Base-by-base conservation (phyloP, 1,140 invertebrate genomes). In the Sitophilus oryzae region DNA sequence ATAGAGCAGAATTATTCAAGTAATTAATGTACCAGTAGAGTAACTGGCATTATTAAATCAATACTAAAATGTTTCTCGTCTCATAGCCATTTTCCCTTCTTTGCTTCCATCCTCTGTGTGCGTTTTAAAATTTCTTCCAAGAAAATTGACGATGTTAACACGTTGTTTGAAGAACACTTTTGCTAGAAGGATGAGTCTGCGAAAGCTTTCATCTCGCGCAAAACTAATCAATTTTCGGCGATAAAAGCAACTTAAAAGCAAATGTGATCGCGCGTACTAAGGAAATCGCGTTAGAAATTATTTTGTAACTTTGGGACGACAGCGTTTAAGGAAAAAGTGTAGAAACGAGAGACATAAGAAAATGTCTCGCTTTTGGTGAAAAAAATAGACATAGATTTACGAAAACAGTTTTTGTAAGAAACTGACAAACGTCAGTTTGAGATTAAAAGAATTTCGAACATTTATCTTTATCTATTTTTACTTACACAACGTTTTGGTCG, bases 221-320 rank as follows among this genome's bases (percentile, higher is more conserved):
- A 15, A 44, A 44, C 42, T 44, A 44, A 44, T 44, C 42, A 44
- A 44, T 44, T 44, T 44, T 22, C 42, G 20, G 21, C 42, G 42
- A 44, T 44, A 44, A 22, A 18, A 44, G 42, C 42, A 15, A 44
- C 42, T 44, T 44, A 44, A 44, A 44, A 44, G 42, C 20, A 44
- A 44, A 44, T 20, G 20, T 22, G 42, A 42, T 18, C 40, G 40
- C 19, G 16, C 19, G 18, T 42, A 42, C 40, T 11, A 21, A 42
- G 40, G 19, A 42, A 42, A 42, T 42, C 40, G 40, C 19, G 19
- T 42, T 42, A 42, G 40, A 42, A 42, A 42, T 42, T 42, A 42
- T 42, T 42, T 42, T 42, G 8, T 18, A 19, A 42, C 15, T 42
- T 21, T n/a, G n/a, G n/a, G n/a, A n/a, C n/a, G 36, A 38, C 14